Base-by-base conservation (phyloP, 2,888 invertebrate genomes). In the Trachelus stipa region DNA sequence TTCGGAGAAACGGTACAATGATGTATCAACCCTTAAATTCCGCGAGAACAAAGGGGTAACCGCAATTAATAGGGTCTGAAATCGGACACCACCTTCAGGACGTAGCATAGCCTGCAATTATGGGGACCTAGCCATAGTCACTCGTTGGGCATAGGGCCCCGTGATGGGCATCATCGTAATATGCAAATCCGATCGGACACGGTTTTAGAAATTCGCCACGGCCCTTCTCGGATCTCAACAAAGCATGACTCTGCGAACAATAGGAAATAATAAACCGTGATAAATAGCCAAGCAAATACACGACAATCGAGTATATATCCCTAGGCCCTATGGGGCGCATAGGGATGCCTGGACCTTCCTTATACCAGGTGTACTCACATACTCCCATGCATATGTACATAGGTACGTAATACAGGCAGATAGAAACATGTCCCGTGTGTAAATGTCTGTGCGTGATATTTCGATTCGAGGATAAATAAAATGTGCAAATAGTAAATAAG, bases 211-310 rank as follows among this genome's bases (percentile, higher is more conserved):
- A 83, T 85, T 83, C 79, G 79, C 80, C 74, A 71, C 76, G 81
- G 87, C 86, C 88, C 87, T 88, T 82, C 85, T 84, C 83, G 81
- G 84, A 73, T 84, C 81, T 83, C 86, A 86, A 90, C 90, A 90
- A 90, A 88, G 85, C 87, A 85, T 88, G 87, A 88, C 88, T 88
- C 85, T 82, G 81, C 81, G 83, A 88, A 91, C 91, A 91, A 91
- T 91, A 86, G 87, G 90, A 89, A 91, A 91, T 91, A 91, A 91
- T 91, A 91, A 91, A 91, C 91, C 91, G 89, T 91, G 91, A 91
- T 91, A 91, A 91, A 91, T 91, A 90, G 91, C 90, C 88, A 81
- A 86, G 89, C 90, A 90, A 90, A 90, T 89, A 90, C 83, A 87
- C 83, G 86, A 85, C 87, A 83, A 88, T 88, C 84, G 82, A 82